phyloP scores from a whole-genome alignment of 1,140 invertebrate species.

The Schmidtea mediterranea region DNA sequence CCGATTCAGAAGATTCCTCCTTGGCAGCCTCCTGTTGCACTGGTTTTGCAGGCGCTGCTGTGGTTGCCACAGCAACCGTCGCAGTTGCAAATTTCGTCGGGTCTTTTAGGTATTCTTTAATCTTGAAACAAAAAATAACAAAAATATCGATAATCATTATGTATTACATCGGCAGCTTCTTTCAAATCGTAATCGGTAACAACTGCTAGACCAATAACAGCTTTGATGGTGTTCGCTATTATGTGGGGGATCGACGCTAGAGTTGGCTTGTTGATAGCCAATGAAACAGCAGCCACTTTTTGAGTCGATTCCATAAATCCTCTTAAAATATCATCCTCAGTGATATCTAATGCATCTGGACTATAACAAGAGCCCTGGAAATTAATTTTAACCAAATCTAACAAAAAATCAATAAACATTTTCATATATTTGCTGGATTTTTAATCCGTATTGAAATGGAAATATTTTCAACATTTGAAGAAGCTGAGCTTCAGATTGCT shows the following conservation, averaged over 20 bases:
- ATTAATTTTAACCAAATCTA: too few relatives aligned
- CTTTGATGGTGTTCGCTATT: conserved; percentile 89
- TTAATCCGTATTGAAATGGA: conserved; percentile 89
- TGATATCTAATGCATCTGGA: conserved; percentile 85
- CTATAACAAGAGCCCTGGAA: conserved; percentile 91
- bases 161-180: conserved; percentile 44
- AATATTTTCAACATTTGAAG: conserved; percentile 99
- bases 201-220: conserved; percentile 73
- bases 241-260: conserved; percentile 82
- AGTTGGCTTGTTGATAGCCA: conserved; percentile 77
- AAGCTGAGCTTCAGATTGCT: conserved; percentile 84
- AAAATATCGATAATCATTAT: too few relatives aligned
- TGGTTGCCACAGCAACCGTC: conserved; percentile 33
- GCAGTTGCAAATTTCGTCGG: conserved; percentile 56
- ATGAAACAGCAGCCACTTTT: conserved; percentile 47
- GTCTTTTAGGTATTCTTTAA: conserved; percentile 39
- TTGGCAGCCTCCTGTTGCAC: conserved; percentile 42
- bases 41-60: conserved; percentile 29
- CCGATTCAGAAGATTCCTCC: conserved; percentile 35
- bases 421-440: conserved; percentile 31
- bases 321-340: conserved; percentile 63
- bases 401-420: too few relatives aligned
- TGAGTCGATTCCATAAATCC: conserved; percentile 46
- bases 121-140: too few relatives aligned
- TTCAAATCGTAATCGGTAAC: conserved; percentile 77